A percentile compares a stretch with the other conserved stretches of the same genome.
These are phyloP conservation scores for Euglossa dilemma DNA, from an alignment of 1,140 invertebrate species.

Conservation along the genomic window DNA sequence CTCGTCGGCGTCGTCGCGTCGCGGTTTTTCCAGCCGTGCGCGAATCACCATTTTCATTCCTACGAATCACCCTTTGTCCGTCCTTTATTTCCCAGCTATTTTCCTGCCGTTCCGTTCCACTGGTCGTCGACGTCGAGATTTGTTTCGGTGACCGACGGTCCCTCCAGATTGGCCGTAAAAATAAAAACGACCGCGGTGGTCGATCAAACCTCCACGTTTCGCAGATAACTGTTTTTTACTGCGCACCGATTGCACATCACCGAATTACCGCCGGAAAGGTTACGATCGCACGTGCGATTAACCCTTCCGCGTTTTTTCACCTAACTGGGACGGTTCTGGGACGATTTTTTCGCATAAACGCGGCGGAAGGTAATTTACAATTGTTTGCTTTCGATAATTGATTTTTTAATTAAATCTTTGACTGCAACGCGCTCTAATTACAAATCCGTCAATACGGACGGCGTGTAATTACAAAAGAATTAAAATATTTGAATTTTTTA, in stretches of 20 bases:
- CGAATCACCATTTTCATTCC: slow-evolving; percentile 28
- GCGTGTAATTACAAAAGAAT: no score
- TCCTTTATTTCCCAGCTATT: neutral
- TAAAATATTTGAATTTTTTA: no score
- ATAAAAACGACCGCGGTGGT: slow-evolving; percentile 33
- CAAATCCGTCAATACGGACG: no score
- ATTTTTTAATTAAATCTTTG: no score
- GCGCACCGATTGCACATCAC: neutral
- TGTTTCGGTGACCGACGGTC: slow-evolving; percentile 46
- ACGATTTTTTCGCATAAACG: no score
- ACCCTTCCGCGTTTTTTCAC: neutral
- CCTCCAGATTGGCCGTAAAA: slow-evolving; percentile 32
- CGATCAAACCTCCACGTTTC: slow-evolving; percentile 43
- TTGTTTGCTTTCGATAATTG: no score
- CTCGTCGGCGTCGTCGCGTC: neutral
- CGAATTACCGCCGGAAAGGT: neutral
- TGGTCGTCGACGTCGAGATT: slow-evolving; percentile 34
- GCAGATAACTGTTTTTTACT: slow-evolving; percentile 32
- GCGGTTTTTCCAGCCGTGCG: slow-evolving; percentile 37
- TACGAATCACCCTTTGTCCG: neutral
- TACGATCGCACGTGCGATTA: slow-evolving; percentile 5
- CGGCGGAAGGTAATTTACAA: no score
- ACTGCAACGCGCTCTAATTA: no score
- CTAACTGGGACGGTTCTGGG: no score
- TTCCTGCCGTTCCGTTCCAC: neutral